These are phyloP conservation scores for Poecile montanus DNA, from an alignment of 2,797 vertebrate species.

Conservation along the genomic window DNA sequence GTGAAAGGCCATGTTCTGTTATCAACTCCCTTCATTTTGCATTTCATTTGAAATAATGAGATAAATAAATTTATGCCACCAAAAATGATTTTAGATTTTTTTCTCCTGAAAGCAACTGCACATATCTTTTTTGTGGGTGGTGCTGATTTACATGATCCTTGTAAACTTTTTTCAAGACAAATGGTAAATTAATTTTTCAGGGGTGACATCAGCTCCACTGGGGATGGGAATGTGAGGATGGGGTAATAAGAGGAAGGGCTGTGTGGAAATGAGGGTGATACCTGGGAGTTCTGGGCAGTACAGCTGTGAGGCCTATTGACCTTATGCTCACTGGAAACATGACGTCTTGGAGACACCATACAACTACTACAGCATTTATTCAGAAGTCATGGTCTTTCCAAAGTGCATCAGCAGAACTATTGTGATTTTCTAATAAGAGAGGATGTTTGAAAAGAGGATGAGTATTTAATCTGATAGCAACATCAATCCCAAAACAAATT, in stretches of 20 bases:
- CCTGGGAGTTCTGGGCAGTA: background rate
- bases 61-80: background rate
- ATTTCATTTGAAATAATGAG: background rate
- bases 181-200: background rate
- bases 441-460: background rate
- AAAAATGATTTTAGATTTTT: background rate
- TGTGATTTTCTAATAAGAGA: background rate
- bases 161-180: background rate
- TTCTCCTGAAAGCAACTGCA: background rate
- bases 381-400: background rate
- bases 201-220: background rate
- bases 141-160: background rate
- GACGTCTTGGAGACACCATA: background rate
- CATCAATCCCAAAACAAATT: background rate
- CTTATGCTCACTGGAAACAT: background rate
- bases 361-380: background rate
- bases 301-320: background rate
- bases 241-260: background rate
- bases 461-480: background rate
- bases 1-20: background rate
- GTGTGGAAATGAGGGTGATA: background rate
- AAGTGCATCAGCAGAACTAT: background rate
- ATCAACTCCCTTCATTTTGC: background rate
- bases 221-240: background rate
- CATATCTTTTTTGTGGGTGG: background rate